A percentile compares a stretch with the other conserved stretches of the same genome.
Evolutionary conservation across 2,888 invertebrate species (phyloP).

Genomic region (Ennomos erosarius): DNA sequence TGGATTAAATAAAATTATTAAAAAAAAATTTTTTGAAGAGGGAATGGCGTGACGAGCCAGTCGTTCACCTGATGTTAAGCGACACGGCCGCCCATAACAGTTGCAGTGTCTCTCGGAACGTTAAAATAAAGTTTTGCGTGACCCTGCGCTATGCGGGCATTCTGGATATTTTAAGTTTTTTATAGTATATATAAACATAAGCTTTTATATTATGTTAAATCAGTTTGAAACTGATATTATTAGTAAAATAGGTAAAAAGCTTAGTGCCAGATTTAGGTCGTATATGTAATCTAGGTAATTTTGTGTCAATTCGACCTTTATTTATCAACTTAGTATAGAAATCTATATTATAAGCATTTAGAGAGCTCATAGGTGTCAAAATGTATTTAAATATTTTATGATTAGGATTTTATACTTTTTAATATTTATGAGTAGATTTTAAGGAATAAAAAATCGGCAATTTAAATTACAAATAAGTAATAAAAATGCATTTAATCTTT

Average conservation of each 20-base stretch:
- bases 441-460: neutral
- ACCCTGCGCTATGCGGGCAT: too few species aligned
- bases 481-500: too few species aligned
- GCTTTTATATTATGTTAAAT: slow-evolving; percentile 11
- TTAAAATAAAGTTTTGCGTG: too few species aligned
- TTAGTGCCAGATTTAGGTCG: slow-evolving; percentile 43
- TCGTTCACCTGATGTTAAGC: too few species aligned
- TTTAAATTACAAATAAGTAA: neutral
- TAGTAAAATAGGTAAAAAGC: slow-evolving; percentile 19
- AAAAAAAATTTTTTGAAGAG: too few species aligned
- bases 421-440: slow-evolving; percentile 2
- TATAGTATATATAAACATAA: too few species aligned
- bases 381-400: slow-evolving; percentile 8
- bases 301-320: slow-evolving; percentile 16
- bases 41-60: too few species aligned
- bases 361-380: slow-evolving; percentile 26
- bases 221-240: slow-evolving; percentile 47
- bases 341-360: neutral
- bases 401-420: neutral
- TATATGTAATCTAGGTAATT: neutral
- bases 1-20: too few species aligned
- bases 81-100: too few species aligned
- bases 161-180: too few species aligned
- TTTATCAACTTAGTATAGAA: neutral
- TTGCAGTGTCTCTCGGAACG: too few species aligned